phyloP scores from a whole-genome alignment of 2,888 invertebrate genomes.

The Hirtodrosophila alboralis region DNA sequence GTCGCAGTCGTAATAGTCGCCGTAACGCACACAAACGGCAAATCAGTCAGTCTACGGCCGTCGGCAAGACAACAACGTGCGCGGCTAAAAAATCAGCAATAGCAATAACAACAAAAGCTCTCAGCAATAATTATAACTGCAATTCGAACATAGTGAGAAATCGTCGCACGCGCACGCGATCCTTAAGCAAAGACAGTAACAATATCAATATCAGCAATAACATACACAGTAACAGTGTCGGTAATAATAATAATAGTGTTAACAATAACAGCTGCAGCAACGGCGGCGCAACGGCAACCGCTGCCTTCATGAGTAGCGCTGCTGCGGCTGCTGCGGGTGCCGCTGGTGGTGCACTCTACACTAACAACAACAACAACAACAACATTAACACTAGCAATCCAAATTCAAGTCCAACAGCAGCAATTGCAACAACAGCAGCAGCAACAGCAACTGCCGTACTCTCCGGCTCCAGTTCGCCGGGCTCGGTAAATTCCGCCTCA shows the following conservation, averaged over 20 bases:
- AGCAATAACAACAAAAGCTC: slow-evolving; percentile 41
- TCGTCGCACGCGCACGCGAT: slow-evolving; percentile 78
- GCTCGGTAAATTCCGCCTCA: slow-evolving; percentile 67
- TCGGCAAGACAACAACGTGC: slow-evolving; percentile 83
- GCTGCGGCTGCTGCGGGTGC: slow-evolving; percentile 89
- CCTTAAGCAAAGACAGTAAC: slow-evolving; percentile 71
- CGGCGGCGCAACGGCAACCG: slow-evolving; percentile 74
- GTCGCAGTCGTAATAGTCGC: slow-evolving; percentile 72
- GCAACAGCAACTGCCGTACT: slow-evolving; percentile 44
- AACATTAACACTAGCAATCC: slow-evolving; percentile 36
- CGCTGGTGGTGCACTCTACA: slow-evolving; percentile 92
- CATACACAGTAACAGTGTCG: slow-evolving; percentile 29
- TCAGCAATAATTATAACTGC: too few species aligned
- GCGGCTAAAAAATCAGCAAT: slow-evolving; percentile 69
- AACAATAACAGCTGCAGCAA: slow-evolving; percentile 62
- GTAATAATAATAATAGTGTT: slow-evolving; percentile 52
- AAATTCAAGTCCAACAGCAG: slow-evolving; percentile 31
- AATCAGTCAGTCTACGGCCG: slow-evolving; percentile 82
- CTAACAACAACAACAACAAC: slow-evolving; percentile 36
- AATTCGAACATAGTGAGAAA: slow-evolving; percentile 60
- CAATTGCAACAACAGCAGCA: slow-evolving; percentile 26
- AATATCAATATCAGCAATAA: slow-evolving; percentile 34
- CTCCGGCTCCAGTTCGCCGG: slow-evolving; percentile 61
- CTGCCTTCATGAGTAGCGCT: slow-evolving; percentile 89
- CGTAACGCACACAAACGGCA: slow-evolving; percentile 73